A percentile compares a stretch with the other conserved stretches of the same genome.
Conservation (phyloP, 2,888 invertebrate species). For the Drymonia ruficornis region DNA sequence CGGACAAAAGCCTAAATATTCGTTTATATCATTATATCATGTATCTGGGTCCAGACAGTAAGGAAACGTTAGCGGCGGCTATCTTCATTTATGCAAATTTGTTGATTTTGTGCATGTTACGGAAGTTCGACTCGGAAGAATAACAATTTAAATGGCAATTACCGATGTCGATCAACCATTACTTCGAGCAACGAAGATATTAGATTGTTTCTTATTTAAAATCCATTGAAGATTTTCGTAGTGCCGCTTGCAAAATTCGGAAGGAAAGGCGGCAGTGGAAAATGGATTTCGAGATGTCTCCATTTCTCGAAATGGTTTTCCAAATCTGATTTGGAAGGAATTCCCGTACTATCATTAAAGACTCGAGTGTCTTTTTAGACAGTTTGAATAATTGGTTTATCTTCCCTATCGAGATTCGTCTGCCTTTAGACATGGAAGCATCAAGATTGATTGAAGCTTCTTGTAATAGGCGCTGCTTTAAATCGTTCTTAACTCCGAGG, state of each 20-base stretch:
- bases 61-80: constrained; percentile 12
- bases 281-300: neutral
- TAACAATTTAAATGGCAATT: constrained; percentile 41
- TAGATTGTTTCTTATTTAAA: constrained; percentile 24
- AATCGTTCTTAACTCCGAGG: too few relatives aligned
- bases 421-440: constrained; percentile 17
- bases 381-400: constrained; percentile 25
- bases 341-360: neutral
- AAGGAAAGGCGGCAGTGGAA: constrained; percentile 21
- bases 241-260: constrained; percentile 14
- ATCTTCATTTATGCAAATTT: constrained; percentile 28
- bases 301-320: neutral
- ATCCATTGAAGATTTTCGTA: constrained; percentile 17
- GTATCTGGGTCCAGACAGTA: neutral
- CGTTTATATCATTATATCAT: neutral
- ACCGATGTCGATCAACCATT: constrained; percentile 15
- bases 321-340: neutral
- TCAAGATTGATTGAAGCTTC: neutral
- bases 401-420: constrained; percentile 15
- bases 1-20: neutral
- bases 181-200: constrained; percentile 5
- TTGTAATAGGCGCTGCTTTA: neutral
- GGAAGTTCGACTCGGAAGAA: constrained; percentile 30
- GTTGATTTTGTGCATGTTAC: constrained; percentile 33
- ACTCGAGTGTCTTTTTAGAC: constrained; percentile 13